phyloP scores from a whole-genome alignment of 1,140 invertebrate genomes.

The Plodia interpunctella region DNA sequence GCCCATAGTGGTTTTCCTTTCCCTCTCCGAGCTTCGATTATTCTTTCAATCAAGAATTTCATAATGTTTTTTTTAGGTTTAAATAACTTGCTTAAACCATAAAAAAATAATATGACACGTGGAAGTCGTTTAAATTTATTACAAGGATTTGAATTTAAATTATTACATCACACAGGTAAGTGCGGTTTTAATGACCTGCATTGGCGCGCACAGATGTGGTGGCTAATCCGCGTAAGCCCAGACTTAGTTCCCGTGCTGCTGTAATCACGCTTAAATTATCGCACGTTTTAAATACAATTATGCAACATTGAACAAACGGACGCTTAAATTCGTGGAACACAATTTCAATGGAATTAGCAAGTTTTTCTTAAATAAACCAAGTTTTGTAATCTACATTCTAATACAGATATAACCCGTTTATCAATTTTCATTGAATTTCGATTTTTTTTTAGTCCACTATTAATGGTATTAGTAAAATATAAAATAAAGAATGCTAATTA shows the following conservation, averaged over 20 bases:
- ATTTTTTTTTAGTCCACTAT: too few relatives aligned
- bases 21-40: too few relatives aligned
- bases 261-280: slow-evolving; percentile 35
- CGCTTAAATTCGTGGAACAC: neutral
- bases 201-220: slow-evolving; percentile 42
- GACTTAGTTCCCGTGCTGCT: slow-evolving; percentile 54
- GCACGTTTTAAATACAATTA: slow-evolving; percentile 27
- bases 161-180: slow-evolving; percentile 1
- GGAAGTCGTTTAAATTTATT: neutral
- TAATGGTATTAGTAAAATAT: too few relatives aligned
- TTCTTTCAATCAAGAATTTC: too few relatives aligned
- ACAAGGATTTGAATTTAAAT: neutral
- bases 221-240: slow-evolving; percentile 47
- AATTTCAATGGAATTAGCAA: neutral
- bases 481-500: too few relatives aligned
- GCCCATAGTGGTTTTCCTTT: too few relatives aligned
- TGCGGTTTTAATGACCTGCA: slow-evolving; percentile 43
- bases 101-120: too few relatives aligned
- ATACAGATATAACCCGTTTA: too few relatives aligned
- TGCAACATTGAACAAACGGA: neutral
- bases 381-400: too few relatives aligned
- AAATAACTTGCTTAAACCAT: neutral
- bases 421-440: too few relatives aligned
- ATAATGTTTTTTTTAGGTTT: too few relatives aligned
- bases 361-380: too few relatives aligned